Base-by-base conservation (phyloP, 2,113 vertebrate genomes). In the Pteronura brasiliensis region DNA sequence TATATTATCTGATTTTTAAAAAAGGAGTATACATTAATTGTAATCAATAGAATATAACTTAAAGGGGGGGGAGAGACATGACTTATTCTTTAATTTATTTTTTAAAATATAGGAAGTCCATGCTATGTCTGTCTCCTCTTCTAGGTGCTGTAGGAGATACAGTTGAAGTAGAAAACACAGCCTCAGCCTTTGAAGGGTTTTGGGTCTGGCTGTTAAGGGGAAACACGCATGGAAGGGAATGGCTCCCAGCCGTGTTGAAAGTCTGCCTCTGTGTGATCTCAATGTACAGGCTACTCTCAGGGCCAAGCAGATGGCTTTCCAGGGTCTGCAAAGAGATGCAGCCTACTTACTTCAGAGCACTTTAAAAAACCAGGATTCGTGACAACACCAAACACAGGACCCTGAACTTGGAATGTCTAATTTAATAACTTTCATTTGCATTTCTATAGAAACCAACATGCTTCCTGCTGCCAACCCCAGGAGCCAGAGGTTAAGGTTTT, bases 401-500 rank as follows among this genome's bases (percentile, higher is more conserved):
- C 85, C 61, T 94, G 49, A 57, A 84, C 67, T 89, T 94, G 87
- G 61, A 97, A 71, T 95, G 79, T 91, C 92, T 93, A 65, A 96
- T 97, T 97, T 86, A 91, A 96, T 97, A 93, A 74, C 95, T 85
- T 96, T 93, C 77, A 84, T 97, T 97, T 97, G 82, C 86, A 83
- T 97, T 89, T 96, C 69, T 93, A 36, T 77, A 87, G 88, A 97
- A 97, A 93, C 88, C 90, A 87, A 42, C 65, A 67, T 82, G 42
- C 55, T 97, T 95, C 79, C 86, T 34, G 18, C 49, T 96, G 82
- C 86, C 86, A 97, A 83, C n/a, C 49, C 85, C 61, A 89, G 88
- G 74, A 95, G 72, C 93, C 91, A 97, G 93, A 96, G 96, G 61
- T 95, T 97, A 94, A 55, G 25, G 76, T 96, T 97, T 97, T 97